Evolutionary conservation across 2,888 invertebrate genomes (phyloP), one percentile per base, ranked within the genome.

Genomic region (Cetonia aurata): DNA sequence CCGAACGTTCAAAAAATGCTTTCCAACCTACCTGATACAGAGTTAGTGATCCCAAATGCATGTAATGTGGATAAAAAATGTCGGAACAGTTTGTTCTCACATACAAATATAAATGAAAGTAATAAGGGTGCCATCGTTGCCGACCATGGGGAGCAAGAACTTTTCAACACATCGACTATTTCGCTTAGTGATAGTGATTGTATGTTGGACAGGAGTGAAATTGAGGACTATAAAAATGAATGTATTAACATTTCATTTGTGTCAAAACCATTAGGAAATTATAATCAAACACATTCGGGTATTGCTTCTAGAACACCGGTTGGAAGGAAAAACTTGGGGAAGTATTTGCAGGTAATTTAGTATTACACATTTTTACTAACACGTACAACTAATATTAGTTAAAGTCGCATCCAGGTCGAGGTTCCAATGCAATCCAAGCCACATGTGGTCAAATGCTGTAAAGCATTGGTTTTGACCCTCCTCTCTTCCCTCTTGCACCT

Each of bases 1-100:
- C 84, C 86, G n/a, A 86, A 86, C 77, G 87, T 88, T 46, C 87
- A 88, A 74, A 86, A 88, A 73, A 86, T 88, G 77, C 83, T 88
- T 72, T 86, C 87, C 31, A 87, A 88, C 75, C 83, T 88, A 9
- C 87, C 87, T 1, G 85, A 85, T 71, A 79, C 78, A 8, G 84
- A 85, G 69, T 74, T 84, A 71, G 82, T 84, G 59, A 72, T 72
- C 41, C 53, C 69, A 42, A 57, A 55, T 55, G 33, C 42, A 37
- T 59, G 31, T 25, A 31, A 31, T 12, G 46, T 37, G 13, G 70
- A 67, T 19, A 71, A 70, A 60, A 69, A 72, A 62, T 46, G 72
- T 33, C 62, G 48, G 42, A 71, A 67, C 50, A 71, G 52, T 48
- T 71, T 67, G 19, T 73, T 73, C 62, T 62, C 69, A 46, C 66